Base-by-base conservation (phyloP, 92 coral and sea anemone species). In the Isaurus tuberculatus region DNA sequence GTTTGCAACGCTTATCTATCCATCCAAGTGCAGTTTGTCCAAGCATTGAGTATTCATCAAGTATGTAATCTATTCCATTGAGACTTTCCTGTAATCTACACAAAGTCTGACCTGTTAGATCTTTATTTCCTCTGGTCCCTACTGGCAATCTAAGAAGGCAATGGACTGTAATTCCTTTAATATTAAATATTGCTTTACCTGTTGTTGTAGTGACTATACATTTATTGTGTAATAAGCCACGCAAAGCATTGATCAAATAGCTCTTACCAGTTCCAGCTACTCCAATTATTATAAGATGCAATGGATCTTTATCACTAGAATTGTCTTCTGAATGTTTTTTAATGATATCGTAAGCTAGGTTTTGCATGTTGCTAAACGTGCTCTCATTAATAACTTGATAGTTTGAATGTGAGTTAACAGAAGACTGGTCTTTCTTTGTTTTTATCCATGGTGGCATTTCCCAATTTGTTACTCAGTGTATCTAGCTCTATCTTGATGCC, bases 1-100 rank as follows among this genome's bases (percentile, higher is more conserved):
- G 88, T 75, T 78, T 85, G 79, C 88, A 85, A 25, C 78, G 88
- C 23, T 43, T 77, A 30, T 85, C 78, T 40, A 85, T 85, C 88
- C 88, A 85, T 49, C 88, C 88, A 75, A 85, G 66, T 5, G 84
- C 65, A 7, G 48, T 29, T 75, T 85, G 65, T 28, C 88, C 88
- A 85, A 85, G 84, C 88, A 85, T 85, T 32, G 84, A 85, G 49
- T 75, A 85, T 43, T 85, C 88, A 32, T 67, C 72, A 30, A 67
- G 42, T 30, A 67, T 67, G 44, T 67, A 67, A 33, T 67, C 72
- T 30, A 67, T 19, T 31, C 44, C 44, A 31, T 33, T 2, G 7
- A 33, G 72, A 0, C 42, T 67, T 67, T 67, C 72, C 23, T 32
- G 72, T 33, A 67, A 31, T 67, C 46, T 67, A 30, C 42, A 30